Base-by-base conservation (phyloP, 2,113 vertebrate genomes). In the Oncorhynchus gorbuscha region DNA sequence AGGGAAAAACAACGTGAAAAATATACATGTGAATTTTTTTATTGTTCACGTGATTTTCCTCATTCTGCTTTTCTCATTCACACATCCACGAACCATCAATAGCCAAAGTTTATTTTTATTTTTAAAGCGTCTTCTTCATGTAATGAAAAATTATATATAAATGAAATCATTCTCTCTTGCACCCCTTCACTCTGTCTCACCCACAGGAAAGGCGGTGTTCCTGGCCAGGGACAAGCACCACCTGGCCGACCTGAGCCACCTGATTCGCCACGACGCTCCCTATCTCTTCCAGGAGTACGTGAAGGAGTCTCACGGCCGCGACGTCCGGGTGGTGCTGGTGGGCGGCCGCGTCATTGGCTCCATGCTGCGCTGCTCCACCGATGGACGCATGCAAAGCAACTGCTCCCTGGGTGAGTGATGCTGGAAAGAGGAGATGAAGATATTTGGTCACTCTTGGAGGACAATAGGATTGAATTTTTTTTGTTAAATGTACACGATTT, bases 241-340 rank as follows among this genome's bases (percentile, higher is more conserved):
- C 87, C 93, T 97, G 76, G 91, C 94, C 1, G 96, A 97, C 86
- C 91, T 97, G 86, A 96, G 95, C 84, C 96, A 97, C 79, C 83
- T 97, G 86, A 94, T 97, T 82, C 95, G 96, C 69, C 96, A 97
- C 1, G 95, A 97, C 0, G 94, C 95, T 14, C 96, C 96, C 69
- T 97, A 96, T 92, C 90, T 97, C 74, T 97, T 97, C 86, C 96
- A 97, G 90, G 95, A 97, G 87, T 97, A 97, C 0, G 94, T 97
- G 79, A 96, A 96, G 87, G 96, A 97, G 86, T 96, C 95, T 0
- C 96, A 97, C 0, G 96, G 96, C 11, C 94, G 95, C 3, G 96
- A 97, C 4, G 94, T 97, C 76, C 93, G 96, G 0, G 96, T 96
- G 87, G 95, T 97, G n/a, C 92, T 97, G 71, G 95, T 97, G 1